Evolutionary conservation across 2,113 vertebrate genomes (phyloP).

Genomic region (Entelurus aequoreus): DNA sequence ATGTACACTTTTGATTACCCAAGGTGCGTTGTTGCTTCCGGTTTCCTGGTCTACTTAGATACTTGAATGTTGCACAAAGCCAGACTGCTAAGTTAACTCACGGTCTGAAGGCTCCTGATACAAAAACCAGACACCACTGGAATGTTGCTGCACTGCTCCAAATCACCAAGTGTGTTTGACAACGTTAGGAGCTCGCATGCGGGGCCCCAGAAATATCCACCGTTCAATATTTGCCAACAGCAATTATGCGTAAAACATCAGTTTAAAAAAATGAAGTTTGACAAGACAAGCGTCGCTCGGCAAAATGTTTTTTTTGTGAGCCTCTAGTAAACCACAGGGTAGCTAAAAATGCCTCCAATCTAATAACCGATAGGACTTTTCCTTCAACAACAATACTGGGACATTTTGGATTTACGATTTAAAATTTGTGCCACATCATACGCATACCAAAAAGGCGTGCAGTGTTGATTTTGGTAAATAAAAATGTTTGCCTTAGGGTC

Average conservation of each 20-base stretch:
- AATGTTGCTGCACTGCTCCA: constrained; percentile 16
- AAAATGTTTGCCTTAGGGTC: background rate
- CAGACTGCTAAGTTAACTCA: background rate
- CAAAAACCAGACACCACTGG: constrained; percentile 25
- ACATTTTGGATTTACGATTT: background rate
- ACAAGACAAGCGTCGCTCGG: background rate
- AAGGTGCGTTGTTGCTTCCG: too few species aligned
- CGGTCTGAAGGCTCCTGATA: constrained; percentile 10
- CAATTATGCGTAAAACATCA: constrained; percentile 13
- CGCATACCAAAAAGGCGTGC: too few species aligned
- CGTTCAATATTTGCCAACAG: constrained; percentile 3
- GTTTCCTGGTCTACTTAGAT: constrained; percentile 16
- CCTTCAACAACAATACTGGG: background rate
- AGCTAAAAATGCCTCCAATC: background rate
- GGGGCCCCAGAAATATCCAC: constrained; percentile 14
- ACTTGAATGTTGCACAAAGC: constrained; percentile 20
- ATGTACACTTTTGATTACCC: too few species aligned
- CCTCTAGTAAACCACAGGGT: background rate
- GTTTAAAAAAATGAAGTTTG: background rate
- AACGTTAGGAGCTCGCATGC: constrained; percentile 3
- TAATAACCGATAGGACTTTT: background rate
- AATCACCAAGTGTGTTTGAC: constrained; percentile 19
- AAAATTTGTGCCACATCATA: background rate
- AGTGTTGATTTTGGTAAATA: background rate
- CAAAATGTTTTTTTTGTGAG: background rate